Base-by-base conservation (phyloP, 1,140 invertebrate species). In the Lordiphosa stackelbergi region DNA sequence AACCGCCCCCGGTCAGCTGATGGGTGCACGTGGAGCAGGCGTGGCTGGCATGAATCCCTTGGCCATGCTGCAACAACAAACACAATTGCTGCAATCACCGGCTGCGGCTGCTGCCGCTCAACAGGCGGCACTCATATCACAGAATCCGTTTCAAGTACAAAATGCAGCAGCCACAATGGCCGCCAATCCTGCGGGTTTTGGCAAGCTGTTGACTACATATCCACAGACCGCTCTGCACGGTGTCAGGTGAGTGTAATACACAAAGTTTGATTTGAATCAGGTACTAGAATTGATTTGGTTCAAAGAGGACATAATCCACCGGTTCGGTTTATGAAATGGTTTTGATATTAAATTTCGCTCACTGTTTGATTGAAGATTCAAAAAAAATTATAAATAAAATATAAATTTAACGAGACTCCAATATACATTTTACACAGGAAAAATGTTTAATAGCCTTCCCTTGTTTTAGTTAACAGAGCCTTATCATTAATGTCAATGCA, bases 171-270 rank as follows among this genome's bases (percentile, higher is more conserved):
- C 79, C 47, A 59, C 73, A 19, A 83, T 83, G 69, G 79, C 85
- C 28, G 84, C 77, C 70, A 92, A 92, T 38, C 91, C 90, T 11
- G 90, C 91, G 10, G 91, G 90, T 37, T 94, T 94, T 85, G 91
- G 92, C 13, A 94, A 94, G 77, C 81, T 94, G 31, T 91, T 94
- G 71, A 91, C 91, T 22, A 88, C 91, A 59, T 93, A 92, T 88
- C 90, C 89, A 59, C 89, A 85, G 62, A 62, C 84, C 41, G 77
- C 89, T 47, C 77, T 88, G 45, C 87, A 88, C 52, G 69, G 81
- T 54, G 73, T 88, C 53, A 84, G 87, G 87, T 88, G 49, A 84
- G 85, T 64, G 7, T 6, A 24, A 16, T n/a, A n/a, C n/a, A n/a
- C n/a, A n/a, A n/a, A n/a, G n/a, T n/a, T n/a, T n/a, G n/a, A n/a